Percentiles rank a stretch among this genome's conserved stretches.
phyloP scores from a whole-genome alignment of 2,797 vertebrate genomes.

The Adrianichthys oophorus region DNA sequence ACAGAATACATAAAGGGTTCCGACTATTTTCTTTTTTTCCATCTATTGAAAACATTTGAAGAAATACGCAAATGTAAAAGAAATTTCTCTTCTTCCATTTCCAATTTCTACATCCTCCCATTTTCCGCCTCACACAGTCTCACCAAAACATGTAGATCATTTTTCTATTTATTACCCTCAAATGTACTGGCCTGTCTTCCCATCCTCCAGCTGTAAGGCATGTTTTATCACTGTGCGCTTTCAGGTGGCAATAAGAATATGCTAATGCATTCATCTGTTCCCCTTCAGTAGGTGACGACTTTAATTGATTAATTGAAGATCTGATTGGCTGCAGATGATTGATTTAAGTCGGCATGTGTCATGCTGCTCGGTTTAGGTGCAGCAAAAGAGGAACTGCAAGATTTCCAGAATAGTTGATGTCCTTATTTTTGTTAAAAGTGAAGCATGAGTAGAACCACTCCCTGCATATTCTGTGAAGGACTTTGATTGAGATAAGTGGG shows the following conservation, averaged over 20 bases:
- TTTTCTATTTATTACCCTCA: constrained; percentile 34
- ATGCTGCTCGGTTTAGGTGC: constrained; percentile 55
- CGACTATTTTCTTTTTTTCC: constrained; percentile 4
- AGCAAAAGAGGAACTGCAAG: constrained; percentile 9
- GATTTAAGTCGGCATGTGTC: constrained; percentile 68
- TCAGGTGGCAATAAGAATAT: constrained; percentile 58
- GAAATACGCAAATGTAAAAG: constrained; percentile 11
- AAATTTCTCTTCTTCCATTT: constrained; percentile 7
- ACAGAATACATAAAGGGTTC: constrained; percentile 24
- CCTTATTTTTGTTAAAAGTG: constrained; percentile 40
- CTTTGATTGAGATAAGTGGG: constrained; percentile 65
- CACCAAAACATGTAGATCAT: constrained; percentile 12
- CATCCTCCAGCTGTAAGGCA: constrained; percentile 14
- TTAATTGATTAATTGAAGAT: constrained; percentile 78
- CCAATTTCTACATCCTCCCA: constrained; percentile 10
- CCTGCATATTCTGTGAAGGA: constrained; percentile 53
- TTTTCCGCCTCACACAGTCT: constrained; percentile 1
- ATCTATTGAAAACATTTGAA: constrained; percentile 10
- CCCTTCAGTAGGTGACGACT: constrained; percentile 51
- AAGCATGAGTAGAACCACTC: constrained; percentile 29
- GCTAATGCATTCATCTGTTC: constrained; percentile 70
- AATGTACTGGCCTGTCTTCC: constrained; percentile 27
- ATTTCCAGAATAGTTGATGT: constrained; percentile 23
- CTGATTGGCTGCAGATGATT: constrained; percentile 69
- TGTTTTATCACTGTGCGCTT: constrained; percentile 22